Evolutionary conservation across 1,140 invertebrate species (phyloP), one percentile per base, ranked within the genome.

Genomic region (Cotesia typhae): DNA sequence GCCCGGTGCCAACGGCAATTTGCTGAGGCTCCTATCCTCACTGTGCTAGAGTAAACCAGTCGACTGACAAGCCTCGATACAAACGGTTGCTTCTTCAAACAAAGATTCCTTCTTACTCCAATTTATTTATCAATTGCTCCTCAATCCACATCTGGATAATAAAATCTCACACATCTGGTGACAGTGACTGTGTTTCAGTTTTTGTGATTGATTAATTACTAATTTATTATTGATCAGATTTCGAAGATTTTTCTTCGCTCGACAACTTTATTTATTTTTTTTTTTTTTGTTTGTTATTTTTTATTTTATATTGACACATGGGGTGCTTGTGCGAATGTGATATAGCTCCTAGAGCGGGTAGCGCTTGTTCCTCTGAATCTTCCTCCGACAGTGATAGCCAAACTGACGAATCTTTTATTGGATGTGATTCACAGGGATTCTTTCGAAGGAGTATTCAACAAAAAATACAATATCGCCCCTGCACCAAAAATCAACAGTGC

Each of bases 401-500:
- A 65, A 84, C 81, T 87, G 85, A 87, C 83, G 86, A 86, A 47
- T 83, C 83, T 76, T 84, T 85, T 79, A 78, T 76, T 81, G 82
- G 81, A 82, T 82, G 82, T 83, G 82, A 86, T 90, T 89, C 88
- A 66, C 90, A 94, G 94, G 93, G 93, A 67, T 94, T 94, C 87
- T 94, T 94, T 88, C 89, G 93, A 55, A 89, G 93, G 75, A 94
- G 95, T 88, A 98, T 98, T 84, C 97, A 98, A 88, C 96, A 98
- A 90, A 98, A 98, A 89, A 98, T 98, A 75, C 96, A 98, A 87
- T 98, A 98, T 89, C 91, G 97, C 79, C 96, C 96, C 41, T 98
- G 97, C 89, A 97, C 96, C 81, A 98, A 98, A 88, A 98, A 97
- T 86, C 96, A 98, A 86, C 95, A 98, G 90, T 98, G 97, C 89